A percentile compares a stretch with the other conserved stretches of the same genome.
These are phyloP conservation scores for Philotrypesis tridentata DNA, from an alignment of 1,140 invertebrate species.

Conservation along the genomic window DNA sequence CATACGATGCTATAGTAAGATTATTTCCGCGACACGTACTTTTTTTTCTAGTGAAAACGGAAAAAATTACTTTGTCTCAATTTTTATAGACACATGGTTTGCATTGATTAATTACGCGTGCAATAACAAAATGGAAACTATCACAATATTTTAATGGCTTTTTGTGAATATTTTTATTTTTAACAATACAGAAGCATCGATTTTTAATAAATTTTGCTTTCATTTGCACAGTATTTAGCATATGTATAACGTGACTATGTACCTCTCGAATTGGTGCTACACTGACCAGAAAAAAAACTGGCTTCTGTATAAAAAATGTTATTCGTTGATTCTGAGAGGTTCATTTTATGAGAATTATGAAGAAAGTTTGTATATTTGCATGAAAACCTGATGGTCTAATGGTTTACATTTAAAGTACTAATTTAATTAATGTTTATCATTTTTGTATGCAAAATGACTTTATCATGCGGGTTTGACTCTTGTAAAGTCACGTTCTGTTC, in stretches of 20 bases:
- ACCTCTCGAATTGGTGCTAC: conserved; percentile 44
- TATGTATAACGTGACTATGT: conserved; percentile 19
- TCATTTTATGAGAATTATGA: not conserved
- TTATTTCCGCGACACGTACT: not conserved
- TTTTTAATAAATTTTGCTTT: conserved; percentile 7
- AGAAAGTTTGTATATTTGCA: conserved; percentile 16
- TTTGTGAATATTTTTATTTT: not conserved
- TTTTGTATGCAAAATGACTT: conserved; percentile 17
- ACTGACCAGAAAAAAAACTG: not conserved
- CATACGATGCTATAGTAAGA: not conserved
- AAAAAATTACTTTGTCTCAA: not conserved
- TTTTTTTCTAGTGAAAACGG: not conserved
- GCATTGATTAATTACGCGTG: conserved; percentile 6
- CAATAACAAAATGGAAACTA: conserved; percentile 14
- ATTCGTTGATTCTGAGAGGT: conserved; percentile 43
- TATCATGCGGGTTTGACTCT: not conserved
- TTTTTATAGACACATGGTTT: not conserved
- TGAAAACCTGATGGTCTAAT: conserved; percentile 25
- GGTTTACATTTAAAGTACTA: conserved; percentile 32
- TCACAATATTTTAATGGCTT: not conserved
- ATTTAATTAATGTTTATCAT: conserved; percentile 39
- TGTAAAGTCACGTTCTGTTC: conserved; percentile 8
- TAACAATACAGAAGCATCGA: not conserved
- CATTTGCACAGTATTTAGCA: conserved; percentile 22
- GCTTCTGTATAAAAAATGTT: conserved; percentile 32